Evolutionary conservation across 2,113 vertebrate species (phyloP), one percentile per base, ranked within the genome.

Genomic region (Thunnus maccoyii): DNA sequence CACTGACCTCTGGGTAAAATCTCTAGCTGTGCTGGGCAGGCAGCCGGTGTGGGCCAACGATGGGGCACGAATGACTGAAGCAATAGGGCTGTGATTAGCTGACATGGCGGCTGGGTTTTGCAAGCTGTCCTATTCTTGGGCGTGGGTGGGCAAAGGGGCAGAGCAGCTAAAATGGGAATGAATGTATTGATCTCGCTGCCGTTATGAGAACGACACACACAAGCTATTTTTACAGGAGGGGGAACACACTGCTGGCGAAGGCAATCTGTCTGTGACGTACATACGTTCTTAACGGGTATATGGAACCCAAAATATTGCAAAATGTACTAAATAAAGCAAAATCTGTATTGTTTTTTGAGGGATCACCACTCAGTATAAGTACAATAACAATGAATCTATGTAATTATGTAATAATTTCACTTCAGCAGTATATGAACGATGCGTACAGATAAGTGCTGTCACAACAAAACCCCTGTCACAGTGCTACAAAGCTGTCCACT

Each of bases 51-150:
- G 88, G 74, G 86, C 86, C 88, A 85, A 51, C 67, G 61, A 62
- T 51, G 80, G 91, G 88, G 78, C 88, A 86, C 18, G 63, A 80
- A 85, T 78, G 86, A 92, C 88, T 91, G 87, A 88, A 88, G 91
- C 90, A 83, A 86, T 89, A 87, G 90, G 80, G 86, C 72, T 86
- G 87, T 85, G 90, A 95, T 94, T 93, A 94, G 94, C 94, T 95
- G 94, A 95, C 92, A 90, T 64, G 71, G 94, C 88, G 62, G 67
- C 84, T 55, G 64, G 66, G 77, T 94, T 95, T 90, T 95, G 95
- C 95, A 96, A 95, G 95, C 95, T 95, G 91, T 95, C 85, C 92
- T 92, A 84, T 95, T 95, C 76, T 69, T 52, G 79, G 91, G 74
- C 41, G 76, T 79, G 85, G 89, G 87, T 86, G 87, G 82, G 85